Evolutionary conservation across 1,140 invertebrate genomes (phyloP).

Genomic region (Drosophila orena): DNA sequence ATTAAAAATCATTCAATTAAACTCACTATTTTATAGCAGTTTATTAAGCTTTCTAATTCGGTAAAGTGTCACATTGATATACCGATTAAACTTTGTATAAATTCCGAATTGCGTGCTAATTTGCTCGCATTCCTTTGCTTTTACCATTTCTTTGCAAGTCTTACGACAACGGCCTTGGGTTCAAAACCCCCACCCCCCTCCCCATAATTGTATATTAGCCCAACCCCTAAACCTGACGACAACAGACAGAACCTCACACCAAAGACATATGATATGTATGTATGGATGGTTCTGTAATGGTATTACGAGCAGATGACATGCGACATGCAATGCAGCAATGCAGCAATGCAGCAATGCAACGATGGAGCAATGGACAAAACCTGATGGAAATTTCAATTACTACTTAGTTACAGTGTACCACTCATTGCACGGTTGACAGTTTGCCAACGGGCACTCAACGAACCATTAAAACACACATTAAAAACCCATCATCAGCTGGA

Average conservation of each 20-base stretch:
- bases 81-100: too few species aligned
- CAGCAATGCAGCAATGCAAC: too few species aligned
- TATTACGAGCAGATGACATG: conserved; percentile 21
- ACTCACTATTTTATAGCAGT: too few species aligned
- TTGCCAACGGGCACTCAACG: conserved; percentile 20
- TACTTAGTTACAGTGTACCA: conserved; percentile 3
- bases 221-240: conserved; percentile 3
- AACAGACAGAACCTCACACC: background rate
- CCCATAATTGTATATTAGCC: conserved; percentile 7
- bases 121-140: background rate
- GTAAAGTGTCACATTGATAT: too few species aligned
- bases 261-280: background rate
- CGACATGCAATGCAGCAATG: conserved; percentile 19
- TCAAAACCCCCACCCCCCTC: too few species aligned
- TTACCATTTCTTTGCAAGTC: background rate
- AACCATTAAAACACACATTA: conserved; percentile 59
- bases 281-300: conserved; percentile 2
- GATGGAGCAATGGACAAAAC: conserved; percentile 16
- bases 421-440: conserved; percentile 9
- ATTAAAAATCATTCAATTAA: too few species aligned
- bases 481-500: conserved; percentile 27
- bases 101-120: background rate
- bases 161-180: background rate
- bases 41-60: too few species aligned
- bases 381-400: conserved; percentile 15